These are phyloP conservation scores for Dolichallabes microphthalmus DNA, from an alignment of 2,113 vertebrate genomes.

Conservation along the genomic window DNA sequence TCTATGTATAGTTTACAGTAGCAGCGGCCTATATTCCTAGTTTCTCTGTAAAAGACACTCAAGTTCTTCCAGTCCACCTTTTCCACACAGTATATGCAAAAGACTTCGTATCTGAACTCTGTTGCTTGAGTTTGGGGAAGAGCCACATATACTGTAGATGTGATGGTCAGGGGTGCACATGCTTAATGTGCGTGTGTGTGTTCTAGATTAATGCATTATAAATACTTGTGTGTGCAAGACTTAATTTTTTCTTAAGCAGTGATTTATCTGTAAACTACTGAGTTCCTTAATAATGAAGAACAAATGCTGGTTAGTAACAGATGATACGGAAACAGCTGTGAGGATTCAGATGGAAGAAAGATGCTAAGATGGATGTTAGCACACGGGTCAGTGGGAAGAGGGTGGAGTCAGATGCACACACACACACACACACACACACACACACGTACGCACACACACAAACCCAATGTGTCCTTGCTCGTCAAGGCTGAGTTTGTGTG, in stretches of 20 bases:
- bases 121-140: no score
- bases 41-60: no score
- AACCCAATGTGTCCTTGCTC: constrained; percentile 1
- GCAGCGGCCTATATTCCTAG: no score
- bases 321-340: neutral
- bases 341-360: neutral
- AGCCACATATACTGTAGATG: neutral
- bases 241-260: neutral
- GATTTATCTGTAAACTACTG: neutral
- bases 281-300: neutral
- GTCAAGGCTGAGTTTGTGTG: constrained; percentile 18
- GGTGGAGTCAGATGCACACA: constrained; percentile 17
- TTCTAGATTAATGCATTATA: neutral
- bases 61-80: no score
- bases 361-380: neutral
- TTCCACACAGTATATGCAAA: neutral
- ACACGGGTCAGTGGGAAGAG: constrained; percentile 4
- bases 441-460: constrained; percentile 12
- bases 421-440: constrained; percentile 8
- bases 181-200: neutral
- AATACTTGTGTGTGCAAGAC: neutral
- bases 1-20: no score
- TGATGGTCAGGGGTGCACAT: neutral
- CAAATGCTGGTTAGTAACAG: neutral
- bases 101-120: no score